Conservation (phyloP, 1,140 invertebrate genomes). For the Panagrolaimus sp. region DNA sequence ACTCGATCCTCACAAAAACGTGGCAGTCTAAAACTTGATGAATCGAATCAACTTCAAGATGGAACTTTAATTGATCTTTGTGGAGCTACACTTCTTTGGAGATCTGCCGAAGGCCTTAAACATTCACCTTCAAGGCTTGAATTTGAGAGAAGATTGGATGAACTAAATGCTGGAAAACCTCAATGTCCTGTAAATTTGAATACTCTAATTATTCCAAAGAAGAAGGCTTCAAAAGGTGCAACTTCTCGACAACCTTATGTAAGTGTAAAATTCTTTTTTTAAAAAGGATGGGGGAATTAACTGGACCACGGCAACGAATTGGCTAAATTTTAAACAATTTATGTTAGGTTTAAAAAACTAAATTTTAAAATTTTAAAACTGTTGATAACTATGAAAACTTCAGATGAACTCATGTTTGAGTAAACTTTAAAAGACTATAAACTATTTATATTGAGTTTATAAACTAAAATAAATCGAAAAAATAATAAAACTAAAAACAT, state of each 20-base stretch:
- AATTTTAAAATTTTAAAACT: too few relatives aligned
- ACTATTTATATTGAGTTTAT: too few relatives aligned
- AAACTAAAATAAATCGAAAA: too few relatives aligned
- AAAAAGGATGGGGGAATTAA: too few relatives aligned
- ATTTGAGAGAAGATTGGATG: slow-evolving; percentile 84
- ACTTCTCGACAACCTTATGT: slow-evolving; percentile 65
- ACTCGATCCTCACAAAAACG: slow-evolving; percentile 87
- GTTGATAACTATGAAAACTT: too few relatives aligned
- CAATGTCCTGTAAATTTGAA: slow-evolving; percentile 97
- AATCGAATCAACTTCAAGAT: slow-evolving; percentile 66
- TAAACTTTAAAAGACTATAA: too few relatives aligned
- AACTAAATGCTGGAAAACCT: slow-evolving; percentile 92
- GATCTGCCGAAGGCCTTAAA: slow-evolving; percentile 86
- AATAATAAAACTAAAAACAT: too few relatives aligned
- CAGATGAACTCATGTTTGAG: too few relatives aligned
- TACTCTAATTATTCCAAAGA: slow-evolving; percentile 87
- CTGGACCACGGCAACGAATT: too few relatives aligned
- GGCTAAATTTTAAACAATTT: too few relatives aligned
- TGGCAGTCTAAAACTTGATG: slow-evolving; percentile 63
- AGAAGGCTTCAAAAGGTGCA: slow-evolving; percentile 66
- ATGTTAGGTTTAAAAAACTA: too few relatives aligned
- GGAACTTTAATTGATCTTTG: slow-evolving; percentile 97
- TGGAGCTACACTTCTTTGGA: slow-evolving; percentile 93
- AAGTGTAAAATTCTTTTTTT: too few relatives aligned
- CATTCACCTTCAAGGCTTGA: slow-evolving; percentile 89